phyloP scores from a whole-genome alignment of 2,797 vertebrate genomes.

The Pempheris klunzingeri region DNA sequence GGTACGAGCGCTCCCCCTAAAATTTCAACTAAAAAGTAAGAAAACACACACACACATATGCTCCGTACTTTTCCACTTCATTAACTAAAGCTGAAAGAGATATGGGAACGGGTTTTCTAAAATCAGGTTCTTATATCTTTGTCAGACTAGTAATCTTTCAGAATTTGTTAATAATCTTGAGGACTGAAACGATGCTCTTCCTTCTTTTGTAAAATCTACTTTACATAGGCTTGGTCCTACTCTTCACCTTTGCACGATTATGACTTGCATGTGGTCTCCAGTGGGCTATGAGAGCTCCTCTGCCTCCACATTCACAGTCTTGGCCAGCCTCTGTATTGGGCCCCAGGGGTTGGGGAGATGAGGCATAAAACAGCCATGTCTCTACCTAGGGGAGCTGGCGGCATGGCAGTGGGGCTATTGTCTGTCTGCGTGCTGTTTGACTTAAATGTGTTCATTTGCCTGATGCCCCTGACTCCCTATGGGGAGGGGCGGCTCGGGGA shows the following conservation, averaged over 20 bases:
- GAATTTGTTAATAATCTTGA: constrained; percentile 12
- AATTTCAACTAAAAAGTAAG: background rate
- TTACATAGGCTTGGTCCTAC: constrained; percentile 19
- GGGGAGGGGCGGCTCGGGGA: constrained; percentile 72
- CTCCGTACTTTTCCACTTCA: background rate
- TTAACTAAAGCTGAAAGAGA: background rate
- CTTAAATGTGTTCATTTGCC: constrained; percentile 89
- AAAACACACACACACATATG: background rate
- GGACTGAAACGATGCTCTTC: background rate
- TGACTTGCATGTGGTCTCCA: constrained; percentile 59
- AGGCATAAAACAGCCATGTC: constrained; percentile 84
- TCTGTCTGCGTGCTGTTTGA: constrained; percentile 84
- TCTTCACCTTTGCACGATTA: constrained; percentile 62
- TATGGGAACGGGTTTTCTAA: background rate
- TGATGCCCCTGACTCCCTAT: constrained; percentile 79
- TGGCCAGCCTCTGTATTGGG: constrained; percentile 77
- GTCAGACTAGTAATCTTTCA: background rate
- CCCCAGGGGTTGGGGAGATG: constrained; percentile 80
- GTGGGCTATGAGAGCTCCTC: constrained; percentile 70
- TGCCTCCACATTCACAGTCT: constrained; percentile 74
- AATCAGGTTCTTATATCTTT: background rate
- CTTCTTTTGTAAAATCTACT: constrained; percentile 21
- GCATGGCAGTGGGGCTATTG: constrained; percentile 77
- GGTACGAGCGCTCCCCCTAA: background rate
- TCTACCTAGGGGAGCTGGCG: constrained; percentile 81